These are phyloP conservation scores for Mus musculus DNA, from an alignment of 2,113 vertebrate genomes.

Conservation along the genomic window DNA sequence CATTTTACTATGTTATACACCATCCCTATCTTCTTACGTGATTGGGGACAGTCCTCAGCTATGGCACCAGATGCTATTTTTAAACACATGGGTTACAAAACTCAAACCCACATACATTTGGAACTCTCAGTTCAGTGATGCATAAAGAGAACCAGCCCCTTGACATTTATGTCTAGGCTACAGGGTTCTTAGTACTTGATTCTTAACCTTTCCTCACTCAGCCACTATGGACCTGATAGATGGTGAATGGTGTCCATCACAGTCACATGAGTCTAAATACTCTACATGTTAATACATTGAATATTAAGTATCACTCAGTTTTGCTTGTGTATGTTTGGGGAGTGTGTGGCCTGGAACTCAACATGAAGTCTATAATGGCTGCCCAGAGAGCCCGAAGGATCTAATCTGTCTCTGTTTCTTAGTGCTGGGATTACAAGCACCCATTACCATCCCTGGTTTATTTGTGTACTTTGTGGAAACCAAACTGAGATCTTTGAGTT, in stretches of 20 bases:
- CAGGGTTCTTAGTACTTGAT: fast-evolving
- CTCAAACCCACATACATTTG: background rate
- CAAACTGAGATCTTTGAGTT: background rate
- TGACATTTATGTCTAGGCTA: no score
- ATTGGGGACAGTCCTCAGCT: background rate
- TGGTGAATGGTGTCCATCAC: no score
- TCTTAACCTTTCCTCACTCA: background rate
- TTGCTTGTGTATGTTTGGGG: background rate
- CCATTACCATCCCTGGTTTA: background rate
- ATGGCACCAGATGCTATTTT: background rate
- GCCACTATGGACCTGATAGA: no score
- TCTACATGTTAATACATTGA: background rate
- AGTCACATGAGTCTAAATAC: no score
- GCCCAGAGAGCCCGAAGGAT: background rate
- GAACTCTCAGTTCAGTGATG: background rate
- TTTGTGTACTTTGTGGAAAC: background rate
- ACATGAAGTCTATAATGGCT: background rate
- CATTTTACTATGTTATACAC: background rate
- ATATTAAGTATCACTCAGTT: background rate
- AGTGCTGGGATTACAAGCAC: background rate
- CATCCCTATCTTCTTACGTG: background rate
- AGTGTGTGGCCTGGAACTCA: background rate
- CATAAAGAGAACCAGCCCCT: background rate
- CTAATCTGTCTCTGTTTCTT: background rate
- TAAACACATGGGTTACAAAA: background rate